These are phyloP conservation scores for Sarcoramphus papa DNA, from an alignment of 2,797 vertebrate genomes.

Conservation along the genomic window DNA sequence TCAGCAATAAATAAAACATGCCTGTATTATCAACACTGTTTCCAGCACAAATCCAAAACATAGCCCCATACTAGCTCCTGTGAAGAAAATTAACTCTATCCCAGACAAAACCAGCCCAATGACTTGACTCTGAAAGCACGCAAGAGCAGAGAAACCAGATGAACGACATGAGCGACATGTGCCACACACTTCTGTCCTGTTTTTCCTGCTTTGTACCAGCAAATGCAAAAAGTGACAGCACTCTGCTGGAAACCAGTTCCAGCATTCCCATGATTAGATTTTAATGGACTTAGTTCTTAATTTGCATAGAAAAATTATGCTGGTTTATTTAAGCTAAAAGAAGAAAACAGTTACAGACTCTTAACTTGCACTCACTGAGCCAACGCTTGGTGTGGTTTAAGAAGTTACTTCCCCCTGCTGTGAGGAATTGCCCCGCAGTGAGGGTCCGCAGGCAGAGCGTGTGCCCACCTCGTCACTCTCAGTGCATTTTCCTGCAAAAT, in stretches of 20 bases:
- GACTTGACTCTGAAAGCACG: background rate
- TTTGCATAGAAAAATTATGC: background rate
- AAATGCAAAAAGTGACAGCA: background rate
- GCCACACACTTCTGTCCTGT: background rate
- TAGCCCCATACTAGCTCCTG: no score
- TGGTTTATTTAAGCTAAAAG: background rate
- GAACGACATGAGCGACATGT: background rate
- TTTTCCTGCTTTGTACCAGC: background rate
- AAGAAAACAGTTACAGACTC: background rate
- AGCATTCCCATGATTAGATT: background rate
- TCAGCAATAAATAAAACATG: no score
- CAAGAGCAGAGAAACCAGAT: background rate
- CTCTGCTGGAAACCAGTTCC: background rate
- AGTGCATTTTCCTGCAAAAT: background rate
- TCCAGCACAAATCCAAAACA: no score
- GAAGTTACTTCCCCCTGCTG: background rate
- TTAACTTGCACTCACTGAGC: background rate
- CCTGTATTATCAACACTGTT: no score
- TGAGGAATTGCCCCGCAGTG: rapidly evolving
- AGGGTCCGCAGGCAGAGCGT: background rate
- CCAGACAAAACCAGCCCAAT: no score
- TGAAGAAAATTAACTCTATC: no score
- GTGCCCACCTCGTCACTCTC: rapidly evolving
- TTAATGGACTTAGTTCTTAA: background rate
- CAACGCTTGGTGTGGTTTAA: background rate